phyloP scores from a whole-genome alignment of 2,888 invertebrate genomes.

The Pseudococcus longispinus region DNA sequence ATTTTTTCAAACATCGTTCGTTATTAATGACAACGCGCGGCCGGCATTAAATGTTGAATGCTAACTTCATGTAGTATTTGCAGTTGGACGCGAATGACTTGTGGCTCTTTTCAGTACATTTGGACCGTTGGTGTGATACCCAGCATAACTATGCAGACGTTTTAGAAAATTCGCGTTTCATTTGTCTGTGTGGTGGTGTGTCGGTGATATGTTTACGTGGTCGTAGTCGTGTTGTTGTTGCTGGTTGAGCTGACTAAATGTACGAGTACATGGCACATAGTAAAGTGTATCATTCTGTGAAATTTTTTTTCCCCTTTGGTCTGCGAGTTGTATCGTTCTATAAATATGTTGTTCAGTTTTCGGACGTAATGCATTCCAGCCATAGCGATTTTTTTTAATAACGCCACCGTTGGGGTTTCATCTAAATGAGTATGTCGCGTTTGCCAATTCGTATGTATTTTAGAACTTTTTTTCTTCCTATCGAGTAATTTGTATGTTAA shows the following conservation, averaged over 20 bases:
- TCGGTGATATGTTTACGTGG: not conserved
- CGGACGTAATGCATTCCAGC: conserved; percentile 48
- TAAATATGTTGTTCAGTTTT: conserved; percentile 49
- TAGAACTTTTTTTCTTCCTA: not conserved
- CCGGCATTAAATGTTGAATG: conserved; percentile 40
- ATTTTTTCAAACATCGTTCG: conserved; percentile 50
- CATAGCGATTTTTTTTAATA: conserved; percentile 36
- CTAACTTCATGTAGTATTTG: conserved; percentile 12
- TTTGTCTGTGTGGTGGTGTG: not conserved
- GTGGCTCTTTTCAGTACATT: not conserved
- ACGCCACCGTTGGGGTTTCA: conserved; percentile 15
- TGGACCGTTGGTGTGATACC: not conserved
- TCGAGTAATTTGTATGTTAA: not conserved
- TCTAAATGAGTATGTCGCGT: conserved; percentile 42
- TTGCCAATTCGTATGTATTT: conserved; percentile 52
- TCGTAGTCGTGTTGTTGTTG: not conserved
- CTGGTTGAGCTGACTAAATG: not conserved
- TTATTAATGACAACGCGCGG: conserved; percentile 40
- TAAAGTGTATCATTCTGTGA: not conserved
- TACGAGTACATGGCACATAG: not conserved
- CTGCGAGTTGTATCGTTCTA: conserved; percentile 24
- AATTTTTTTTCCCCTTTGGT: not conserved
- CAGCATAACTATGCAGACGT: conserved; percentile 7
- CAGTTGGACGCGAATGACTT: conserved; percentile 24
- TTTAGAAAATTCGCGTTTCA: conserved; percentile 8